Evolutionary conservation across 2,797 vertebrate genomes (phyloP).

Genomic region (Periparus ater): DNA sequence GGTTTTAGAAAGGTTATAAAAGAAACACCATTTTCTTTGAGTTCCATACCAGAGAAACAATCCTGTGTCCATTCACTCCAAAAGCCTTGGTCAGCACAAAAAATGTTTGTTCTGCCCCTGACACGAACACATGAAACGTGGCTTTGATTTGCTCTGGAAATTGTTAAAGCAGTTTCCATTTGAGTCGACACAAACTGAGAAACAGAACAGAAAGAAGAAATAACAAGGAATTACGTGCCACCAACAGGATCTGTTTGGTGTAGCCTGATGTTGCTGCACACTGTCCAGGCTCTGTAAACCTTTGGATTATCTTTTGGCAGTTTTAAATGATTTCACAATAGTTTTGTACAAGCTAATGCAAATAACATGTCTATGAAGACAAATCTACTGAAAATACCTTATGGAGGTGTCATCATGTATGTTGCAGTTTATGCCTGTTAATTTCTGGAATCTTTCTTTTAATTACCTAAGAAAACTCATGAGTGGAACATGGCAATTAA

Average conservation of each 20-base stretch:
- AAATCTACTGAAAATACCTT: not conserved
- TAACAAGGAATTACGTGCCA: not conserved
- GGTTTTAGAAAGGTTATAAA: not conserved
- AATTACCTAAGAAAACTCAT: not conserved
- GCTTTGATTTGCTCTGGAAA: constrained; percentile 38
- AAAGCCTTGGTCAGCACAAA: constrained; percentile 75
- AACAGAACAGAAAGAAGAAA: not conserved
- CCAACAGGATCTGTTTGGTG: not conserved
- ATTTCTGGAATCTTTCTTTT: not conserved
- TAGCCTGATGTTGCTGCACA: not conserved
- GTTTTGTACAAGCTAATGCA: not conserved
- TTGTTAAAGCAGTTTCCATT: constrained; percentile 39
- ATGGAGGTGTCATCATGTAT: no score
- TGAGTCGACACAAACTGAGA: constrained; percentile 62
- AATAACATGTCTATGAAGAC: not conserved
- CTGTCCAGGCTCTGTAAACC: not conserved
- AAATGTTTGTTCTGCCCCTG: constrained; percentile 71
- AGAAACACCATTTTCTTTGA: not conserved
- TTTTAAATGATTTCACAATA: not conserved
- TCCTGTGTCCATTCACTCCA: constrained; percentile 79
- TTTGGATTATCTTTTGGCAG: not conserved
- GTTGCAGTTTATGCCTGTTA: not conserved
- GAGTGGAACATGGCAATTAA: not conserved
- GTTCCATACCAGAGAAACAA: constrained; percentile 73
- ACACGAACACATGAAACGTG: constrained; percentile 61